Evolutionary conservation across 2,113 vertebrate species (phyloP).

Genomic region (Haemorhous mexicanus): DNA sequence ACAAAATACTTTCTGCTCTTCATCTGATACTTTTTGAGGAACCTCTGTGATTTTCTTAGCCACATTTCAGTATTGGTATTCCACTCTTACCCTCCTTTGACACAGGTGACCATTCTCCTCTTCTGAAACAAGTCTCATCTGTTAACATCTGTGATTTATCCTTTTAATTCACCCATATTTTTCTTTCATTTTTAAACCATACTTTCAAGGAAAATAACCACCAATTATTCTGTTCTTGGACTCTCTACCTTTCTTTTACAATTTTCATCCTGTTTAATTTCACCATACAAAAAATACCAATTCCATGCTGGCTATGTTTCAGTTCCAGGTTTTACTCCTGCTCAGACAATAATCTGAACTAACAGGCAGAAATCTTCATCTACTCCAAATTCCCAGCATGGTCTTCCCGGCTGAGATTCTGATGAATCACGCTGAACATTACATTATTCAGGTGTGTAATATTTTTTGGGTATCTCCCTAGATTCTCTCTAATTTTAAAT

Average conservation of each 20-base stretch:
- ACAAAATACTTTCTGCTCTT: not conserved
- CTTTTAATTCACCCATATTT: not conserved
- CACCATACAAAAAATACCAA: not conserved
- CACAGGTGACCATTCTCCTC: not conserved
- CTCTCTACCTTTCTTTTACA: not conserved
- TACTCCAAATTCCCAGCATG: not conserved
- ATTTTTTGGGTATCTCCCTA: not conserved
- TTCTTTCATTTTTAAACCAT: not conserved
- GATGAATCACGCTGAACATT: not conserved
- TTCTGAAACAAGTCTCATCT: not conserved
- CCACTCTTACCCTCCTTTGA: not conserved
- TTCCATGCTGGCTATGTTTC: not conserved
- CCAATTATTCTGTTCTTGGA: not conserved
- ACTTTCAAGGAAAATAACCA: not conserved
- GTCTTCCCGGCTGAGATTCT: not conserved
- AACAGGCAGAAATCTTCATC: not conserved
- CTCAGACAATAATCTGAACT: not conserved
- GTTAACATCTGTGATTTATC: not conserved
- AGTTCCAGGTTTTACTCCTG: not conserved
- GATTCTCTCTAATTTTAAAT: not conserved
- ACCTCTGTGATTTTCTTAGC: not conserved
- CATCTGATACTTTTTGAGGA: not conserved
- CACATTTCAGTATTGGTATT: not conserved
- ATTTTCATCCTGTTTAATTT: not conserved
- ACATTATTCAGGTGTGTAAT: not conserved